A percentile compares a stretch with the other conserved stretches of the same genome.
Conservation (phyloP, 2,888 invertebrate species). For the Tipula vernalis region DNA sequence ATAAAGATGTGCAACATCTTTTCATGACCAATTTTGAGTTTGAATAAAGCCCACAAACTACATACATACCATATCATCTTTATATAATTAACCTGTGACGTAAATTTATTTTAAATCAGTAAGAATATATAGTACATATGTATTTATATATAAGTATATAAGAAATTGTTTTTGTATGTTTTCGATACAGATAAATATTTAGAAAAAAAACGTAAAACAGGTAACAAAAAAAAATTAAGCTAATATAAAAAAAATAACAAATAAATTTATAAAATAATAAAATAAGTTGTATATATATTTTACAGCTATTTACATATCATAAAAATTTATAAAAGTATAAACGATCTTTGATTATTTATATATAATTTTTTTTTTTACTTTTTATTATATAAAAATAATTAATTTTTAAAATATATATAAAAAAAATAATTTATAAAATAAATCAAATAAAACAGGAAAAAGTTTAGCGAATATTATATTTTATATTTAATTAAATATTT, state of each 20-base stretch:
- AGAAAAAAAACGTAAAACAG: neutral
- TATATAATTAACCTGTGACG: neutral
- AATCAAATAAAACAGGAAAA: slow-evolving; percentile 16
- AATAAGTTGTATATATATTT: neutral
- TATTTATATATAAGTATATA: neutral
- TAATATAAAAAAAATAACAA: neutral
- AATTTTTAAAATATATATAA: slow-evolving; percentile 17
- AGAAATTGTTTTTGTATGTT: neutral
- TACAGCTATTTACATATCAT: slow-evolving; percentile 11
- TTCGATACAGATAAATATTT: neutral
- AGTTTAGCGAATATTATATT: slow-evolving; percentile 13
- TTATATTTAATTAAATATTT: slow-evolving; percentile 5
- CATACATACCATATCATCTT: neutral
- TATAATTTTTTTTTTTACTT: neutral
- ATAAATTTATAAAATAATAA: neutral
- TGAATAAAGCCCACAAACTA: too few relatives aligned
- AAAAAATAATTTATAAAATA: slow-evolving; percentile 9
- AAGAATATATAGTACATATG: neutral
- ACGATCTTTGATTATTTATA: slow-evolving; percentile 9
- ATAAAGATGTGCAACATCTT: neutral
- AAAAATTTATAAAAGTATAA: slow-evolving; percentile 11
- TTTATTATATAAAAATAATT: neutral
- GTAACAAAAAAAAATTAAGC: slow-evolving; percentile 6
- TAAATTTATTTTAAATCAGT: neutral
- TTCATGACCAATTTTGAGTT: neutral